phyloP scores from a whole-genome alignment of 2,888 invertebrate genomes.

The Iphiclides podalirius region DNA sequence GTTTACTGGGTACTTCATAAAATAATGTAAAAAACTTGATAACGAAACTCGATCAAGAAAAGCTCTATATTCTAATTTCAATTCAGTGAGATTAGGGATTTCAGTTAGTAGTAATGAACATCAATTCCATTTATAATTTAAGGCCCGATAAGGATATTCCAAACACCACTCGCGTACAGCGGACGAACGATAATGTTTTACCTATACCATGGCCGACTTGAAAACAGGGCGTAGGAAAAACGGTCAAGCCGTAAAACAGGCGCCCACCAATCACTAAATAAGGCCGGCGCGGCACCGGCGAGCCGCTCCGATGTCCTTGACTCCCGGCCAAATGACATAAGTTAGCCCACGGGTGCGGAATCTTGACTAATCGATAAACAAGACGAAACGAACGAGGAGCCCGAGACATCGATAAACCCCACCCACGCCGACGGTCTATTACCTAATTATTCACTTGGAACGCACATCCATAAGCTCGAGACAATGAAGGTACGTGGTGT shows the following conservation, averaged over 20 bases:
- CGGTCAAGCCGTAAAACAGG: conserved; percentile 77
- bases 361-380: conserved; percentile 76
- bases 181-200: conserved; percentile 55
- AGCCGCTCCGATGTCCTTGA: conserved; percentile 72
- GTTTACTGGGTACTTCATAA: no score
- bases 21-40: no score
- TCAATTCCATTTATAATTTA: no score
- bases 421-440: conserved; percentile 66
- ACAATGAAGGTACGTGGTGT: conserved; percentile 28
- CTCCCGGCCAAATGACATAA: conserved; percentile 79
- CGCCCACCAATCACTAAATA: conserved; percentile 79
- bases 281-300: conserved; percentile 67
- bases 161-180: conserved; percentile 35
- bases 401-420: conserved; percentile 54
- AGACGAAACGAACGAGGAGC: conserved; percentile 65
- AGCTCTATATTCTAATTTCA: no score
- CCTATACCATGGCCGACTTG: conserved; percentile 62
- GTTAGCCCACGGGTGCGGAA: conserved; percentile 77
- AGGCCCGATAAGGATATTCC: no score
- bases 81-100: no score
- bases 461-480: conserved; percentile 52
- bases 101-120: no score
- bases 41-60: no score
- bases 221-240: conserved; percentile 71
- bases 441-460: conserved; percentile 55